Evolutionary conservation across 2,888 invertebrate genomes (phyloP), one percentile per base, ranked within the genome.

Genomic region (Netelia virgata): DNA sequence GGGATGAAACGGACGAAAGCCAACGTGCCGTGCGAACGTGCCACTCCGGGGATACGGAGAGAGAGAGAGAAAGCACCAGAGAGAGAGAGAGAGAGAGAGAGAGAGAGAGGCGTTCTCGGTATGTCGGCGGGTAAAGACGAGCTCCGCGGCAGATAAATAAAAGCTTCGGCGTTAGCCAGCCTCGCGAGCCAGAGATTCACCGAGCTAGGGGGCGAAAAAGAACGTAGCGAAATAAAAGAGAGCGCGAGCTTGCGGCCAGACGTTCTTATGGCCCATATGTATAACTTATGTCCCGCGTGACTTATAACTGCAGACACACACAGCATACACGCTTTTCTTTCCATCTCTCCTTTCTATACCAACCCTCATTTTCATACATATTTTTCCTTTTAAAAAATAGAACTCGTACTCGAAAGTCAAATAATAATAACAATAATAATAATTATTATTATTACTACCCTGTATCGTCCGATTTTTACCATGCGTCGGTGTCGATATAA

Each of bases 1-100:
- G 50, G 77, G 77, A 84, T 84, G 84, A 78, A 82, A 84, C 82
- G 82, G 74, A 84, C 77, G 81, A 78, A 82, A 78, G 70, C 70
- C 77, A 84, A 84, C 81, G 78, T 70, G 74, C 59, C 53, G 23
- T 55, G 80, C 28, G 50, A 81, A 76, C 63, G 80, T 68, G 55
- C 76, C 20, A 23, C 68, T 18, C 57, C 20, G 23, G 28, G 59
- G 59, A 59, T 28, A 59, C 18, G 16, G 69, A n/a, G n/a, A n/a
- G n/a, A n/a, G n/a, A n/a, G n/a, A n/a, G n/a, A n/a, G n/a, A n/a
- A n/a, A n/a, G n/a, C n/a, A n/a, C n/a, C n/a, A n/a, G n/a, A n/a
- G n/a, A n/a, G n/a, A n/a, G n/a, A n/a, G n/a, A n/a, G n/a, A n/a
- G n/a, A n/a, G n/a, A n/a, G n/a, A n/a, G n/a, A n/a, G n/a, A n/a